Percentiles rank a stretch among this genome's conserved stretches.
Conservation (phyloP, 2,797 vertebrate species). For the Lepilemur ruficaudatus region DNA sequence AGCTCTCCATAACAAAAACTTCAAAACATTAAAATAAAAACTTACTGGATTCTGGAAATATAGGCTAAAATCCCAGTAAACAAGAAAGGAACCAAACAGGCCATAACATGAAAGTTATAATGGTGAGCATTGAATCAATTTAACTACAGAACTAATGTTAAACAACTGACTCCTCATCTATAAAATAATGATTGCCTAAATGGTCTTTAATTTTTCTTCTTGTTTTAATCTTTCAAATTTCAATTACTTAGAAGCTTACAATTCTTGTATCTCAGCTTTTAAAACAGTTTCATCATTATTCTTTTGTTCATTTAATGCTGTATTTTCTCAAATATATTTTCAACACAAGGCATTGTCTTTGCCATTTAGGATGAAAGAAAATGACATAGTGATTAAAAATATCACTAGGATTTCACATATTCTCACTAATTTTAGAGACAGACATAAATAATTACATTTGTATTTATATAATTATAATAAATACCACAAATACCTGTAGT, state of each 20-base stretch:
- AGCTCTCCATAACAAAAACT: background rate
- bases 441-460: background rate
- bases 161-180: background rate
- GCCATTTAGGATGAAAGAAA: constrained; percentile 17
- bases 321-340: constrained; percentile 28
- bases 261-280: constrained; percentile 1
- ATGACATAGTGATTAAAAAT: background rate
- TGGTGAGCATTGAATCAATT: background rate
- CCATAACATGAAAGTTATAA: background rate
- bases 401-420: background rate
- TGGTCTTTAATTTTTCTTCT: background rate
- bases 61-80: background rate
- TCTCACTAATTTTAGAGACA: background rate
- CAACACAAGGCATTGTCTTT: background rate
- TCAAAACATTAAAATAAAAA: background rate
- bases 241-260: background rate
- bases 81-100: background rate
- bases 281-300: background rate
- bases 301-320: background rate
- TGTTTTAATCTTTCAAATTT: constrained; percentile 16
- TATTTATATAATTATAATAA: constrained; percentile 28
- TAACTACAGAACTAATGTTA: background rate
- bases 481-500: background rate
- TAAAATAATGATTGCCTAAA: background rate
- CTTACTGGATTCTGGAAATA: background rate